Percentiles rank a stretch among this genome's conserved stretches.
These are phyloP conservation scores for Epirrita christyi DNA, from an alignment of 2,888 invertebrate species.

Conservation along the genomic window DNA sequence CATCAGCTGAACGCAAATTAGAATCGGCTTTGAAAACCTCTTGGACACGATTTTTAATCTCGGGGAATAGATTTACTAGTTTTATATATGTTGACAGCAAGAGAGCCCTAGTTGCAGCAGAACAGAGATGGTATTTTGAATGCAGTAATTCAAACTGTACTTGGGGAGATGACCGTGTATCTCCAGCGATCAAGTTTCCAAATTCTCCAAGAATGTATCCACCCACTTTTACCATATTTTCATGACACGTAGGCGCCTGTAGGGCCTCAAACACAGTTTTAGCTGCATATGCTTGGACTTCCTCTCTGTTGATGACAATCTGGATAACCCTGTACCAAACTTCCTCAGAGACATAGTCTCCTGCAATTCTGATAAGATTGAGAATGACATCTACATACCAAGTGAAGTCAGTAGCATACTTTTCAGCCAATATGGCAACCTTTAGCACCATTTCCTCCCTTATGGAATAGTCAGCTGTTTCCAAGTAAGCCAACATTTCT, in stretches of 20 bases:
- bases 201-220: conserved; percentile 99
- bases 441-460: conserved; percentile 99
- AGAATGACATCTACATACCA: conserved; percentile 99
- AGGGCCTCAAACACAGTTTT: conserved; percentile 99
- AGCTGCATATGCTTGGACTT: conserved; percentile 99
- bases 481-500: conserved; percentile 99
- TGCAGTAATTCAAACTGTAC: conserved; percentile 99
- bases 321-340: conserved; percentile 99
- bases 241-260: conserved; percentile 99
- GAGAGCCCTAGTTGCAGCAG: conserved; percentile 97
- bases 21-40: conserved; percentile 97
- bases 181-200: conserved; percentile 99
- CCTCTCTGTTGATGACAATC: conserved; percentile 99
- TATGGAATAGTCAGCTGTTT: conserved; percentile 99
- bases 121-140: conserved; percentile 99
- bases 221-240: conserved; percentile 99
- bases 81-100: conserved; percentile 99
- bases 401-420: conserved; percentile 99
- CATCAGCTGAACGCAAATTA: conserved; percentile 98
- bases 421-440: conserved; percentile 99
- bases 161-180: conserved; percentile 97
- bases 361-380: conserved; percentile 99
- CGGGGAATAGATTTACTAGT: conserved; percentile 99
- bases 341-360: conserved; percentile 99
- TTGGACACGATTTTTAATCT: conserved; percentile 98